phyloP scores from a whole-genome alignment of 1,140 invertebrate genomes.

The Diabrotica virgifera region DNA sequence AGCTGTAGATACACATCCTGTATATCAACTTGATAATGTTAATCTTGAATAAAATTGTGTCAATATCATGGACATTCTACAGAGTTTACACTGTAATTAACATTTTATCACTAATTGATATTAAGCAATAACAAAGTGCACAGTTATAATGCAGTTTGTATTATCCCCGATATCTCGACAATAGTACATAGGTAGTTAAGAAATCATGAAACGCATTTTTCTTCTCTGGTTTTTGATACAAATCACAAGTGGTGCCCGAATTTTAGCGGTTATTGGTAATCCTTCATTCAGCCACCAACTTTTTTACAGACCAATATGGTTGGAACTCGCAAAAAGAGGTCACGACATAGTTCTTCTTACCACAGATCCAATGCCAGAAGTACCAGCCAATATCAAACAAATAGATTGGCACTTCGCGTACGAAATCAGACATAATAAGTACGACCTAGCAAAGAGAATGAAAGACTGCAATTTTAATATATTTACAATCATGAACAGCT shows the following conservation, averaged over 20 bases:
- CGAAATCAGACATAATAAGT: constrained; percentile 26
- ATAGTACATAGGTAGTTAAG: background rate
- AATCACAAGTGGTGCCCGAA: constrained; percentile 30
- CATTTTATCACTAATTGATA: too few relatives aligned
- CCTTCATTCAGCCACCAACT: constrained; percentile 51
- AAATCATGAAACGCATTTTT: background rate
- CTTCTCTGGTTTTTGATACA: background rate
- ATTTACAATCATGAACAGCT: background rate
- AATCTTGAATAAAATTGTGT: too few relatives aligned
- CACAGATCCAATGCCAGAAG: constrained; percentile 38
- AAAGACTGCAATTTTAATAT: constrained; percentile 25
- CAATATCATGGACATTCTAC: too few relatives aligned
- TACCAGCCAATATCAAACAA: constrained; percentile 21
- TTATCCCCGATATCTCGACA: background rate
- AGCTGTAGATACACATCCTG: too few relatives aligned
- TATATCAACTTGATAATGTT: too few relatives aligned
- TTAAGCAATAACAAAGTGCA: too few relatives aligned
- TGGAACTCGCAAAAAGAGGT: constrained; percentile 40
- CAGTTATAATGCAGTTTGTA: too few relatives aligned
- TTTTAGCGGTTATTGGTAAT: constrained; percentile 46
- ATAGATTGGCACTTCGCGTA: background rate
- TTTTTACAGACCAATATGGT: constrained; percentile 44
- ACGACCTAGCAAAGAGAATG: constrained; percentile 23
- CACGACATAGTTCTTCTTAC: constrained; percentile 51
- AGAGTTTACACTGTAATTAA: too few relatives aligned